Evolutionary conservation across 2,888 invertebrate species (phyloP), one percentile per base, ranked within the genome.

Genomic region (Lumbricus terrestris): DNA sequence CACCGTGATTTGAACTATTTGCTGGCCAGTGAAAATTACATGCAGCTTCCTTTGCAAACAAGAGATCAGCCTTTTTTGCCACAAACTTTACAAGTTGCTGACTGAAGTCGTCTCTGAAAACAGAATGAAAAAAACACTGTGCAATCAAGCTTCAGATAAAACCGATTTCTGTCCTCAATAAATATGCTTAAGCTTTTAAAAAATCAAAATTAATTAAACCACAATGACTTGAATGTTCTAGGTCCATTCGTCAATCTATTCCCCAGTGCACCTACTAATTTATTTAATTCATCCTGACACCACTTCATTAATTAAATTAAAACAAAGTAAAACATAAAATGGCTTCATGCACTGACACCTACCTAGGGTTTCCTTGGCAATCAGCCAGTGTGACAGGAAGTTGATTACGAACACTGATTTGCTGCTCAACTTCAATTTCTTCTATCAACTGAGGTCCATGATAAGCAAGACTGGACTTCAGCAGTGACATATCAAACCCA

Each of bases 21-120:
- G 20, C 23, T 37, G 85, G 85, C 85, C 85, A 85, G n/a, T 85
- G 85, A 85, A 85, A 34, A 33, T 20, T 23, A 85, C 35, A 34
- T 8, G 85, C 6, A 15, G 35, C 37, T 18, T 35, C 85, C 37
- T 85, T 85, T 85, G 85, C 82, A 89, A 97, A 98, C 92, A 98
- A 95, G 89, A 97, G 96, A 93, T 96, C 96, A 3, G 97, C 97
- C 95, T 98, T 98, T 93, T 97, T 97, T 20, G 97, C 97, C 93
- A 98, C 96, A 95, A 98, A 98, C 6, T 89, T 82, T 29, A 90
- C 82, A 88, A 92, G 82, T 23, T 90, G 90, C 29, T 90, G 82
- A 37, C 89, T 88, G 69, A 91, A 91, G 16, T 40, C 89, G 34
- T 89, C 90, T 23, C 85, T 85, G 83, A 83, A 85, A 34, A 34